phyloP scores from a whole-genome alignment of 2,888 invertebrate species.

The Cartodere bifasciata region DNA sequence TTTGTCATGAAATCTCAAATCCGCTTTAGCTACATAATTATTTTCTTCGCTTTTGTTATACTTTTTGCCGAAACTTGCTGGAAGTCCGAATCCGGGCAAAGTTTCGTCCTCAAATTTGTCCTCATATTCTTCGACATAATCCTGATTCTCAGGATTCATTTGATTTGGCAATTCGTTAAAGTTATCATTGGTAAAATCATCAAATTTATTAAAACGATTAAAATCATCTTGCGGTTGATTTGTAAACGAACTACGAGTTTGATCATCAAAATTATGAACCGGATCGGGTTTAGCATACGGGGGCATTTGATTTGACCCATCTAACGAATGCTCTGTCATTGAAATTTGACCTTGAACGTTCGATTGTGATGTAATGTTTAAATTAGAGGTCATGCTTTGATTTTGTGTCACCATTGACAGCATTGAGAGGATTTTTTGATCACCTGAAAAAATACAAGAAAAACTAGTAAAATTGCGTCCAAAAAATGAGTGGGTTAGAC shows the following conservation, averaged over 20 bases:
- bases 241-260: slow-evolving; percentile 28
- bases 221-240: slow-evolving; percentile 9
- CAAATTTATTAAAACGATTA: too few relatives aligned
- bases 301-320: slow-evolving; percentile 18
- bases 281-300: slow-evolving; percentile 9
- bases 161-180: too few relatives aligned
- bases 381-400: slow-evolving; percentile 17
- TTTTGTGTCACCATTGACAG: slow-evolving; percentile 36
- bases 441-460: too few relatives aligned
- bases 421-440: slow-evolving; percentile 49
- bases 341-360: slow-evolving; percentile 1
- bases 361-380: neutral
- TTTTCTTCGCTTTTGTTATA: too few relatives aligned
- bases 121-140: neutral
- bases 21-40: too few relatives aligned
- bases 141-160: slow-evolving; percentile 10
- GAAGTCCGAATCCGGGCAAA: slow-evolving; percentile 8
- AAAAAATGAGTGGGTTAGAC: too few relatives aligned
- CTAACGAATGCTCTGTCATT: slow-evolving; percentile 19
- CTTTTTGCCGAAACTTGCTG: slow-evolving; percentile 7
- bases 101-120: slow-evolving; percentile 2
- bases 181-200: too few relatives aligned
- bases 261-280: slow-evolving; percentile 28
- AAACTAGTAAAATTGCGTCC: too few relatives aligned
- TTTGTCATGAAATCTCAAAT: slow-evolving; percentile 7